Conservation (phyloP, 2,797 vertebrate genomes). For the Moxostoma hubbsi region DNA sequence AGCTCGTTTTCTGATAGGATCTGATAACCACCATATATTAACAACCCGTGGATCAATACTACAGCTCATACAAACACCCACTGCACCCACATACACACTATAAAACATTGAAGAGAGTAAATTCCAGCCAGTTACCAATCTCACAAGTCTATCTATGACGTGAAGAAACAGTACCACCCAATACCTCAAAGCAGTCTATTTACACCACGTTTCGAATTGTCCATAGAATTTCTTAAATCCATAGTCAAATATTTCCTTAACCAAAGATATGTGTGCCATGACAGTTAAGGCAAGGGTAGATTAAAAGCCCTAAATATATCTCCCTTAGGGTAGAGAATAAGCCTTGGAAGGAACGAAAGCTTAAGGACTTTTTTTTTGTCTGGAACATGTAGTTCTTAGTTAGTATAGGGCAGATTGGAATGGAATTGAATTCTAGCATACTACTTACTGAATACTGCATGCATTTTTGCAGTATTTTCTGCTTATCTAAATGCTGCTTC, state of each 20-base stretch:
- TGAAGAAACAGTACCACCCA: slow-evolving; percentile 15
- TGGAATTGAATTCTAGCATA: too few relatives aligned
- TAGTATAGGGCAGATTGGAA: too few relatives aligned
- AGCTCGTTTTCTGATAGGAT: slow-evolving; percentile 53
- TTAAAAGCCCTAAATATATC: too few relatives aligned
- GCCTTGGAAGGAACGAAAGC: too few relatives aligned
- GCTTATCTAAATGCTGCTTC: too few relatives aligned
- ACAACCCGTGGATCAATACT: slow-evolving; percentile 50
- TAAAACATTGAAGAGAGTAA: slow-evolving; percentile 37
- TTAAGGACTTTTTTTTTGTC: too few relatives aligned
- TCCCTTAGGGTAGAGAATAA: too few relatives aligned
- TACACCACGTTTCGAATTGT: background rate
- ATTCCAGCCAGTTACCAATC: slow-evolving; percentile 22
- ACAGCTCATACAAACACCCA: slow-evolving; percentile 45
- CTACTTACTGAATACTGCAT: too few relatives aligned
- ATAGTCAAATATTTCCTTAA: background rate
- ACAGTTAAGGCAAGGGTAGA: background rate
- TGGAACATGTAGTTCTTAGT: too few relatives aligned
- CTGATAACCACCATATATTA: slow-evolving; percentile 59
- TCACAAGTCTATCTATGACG: background rate
- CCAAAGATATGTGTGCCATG: background rate
- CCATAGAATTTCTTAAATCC: background rate
- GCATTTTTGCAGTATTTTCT: too few relatives aligned
- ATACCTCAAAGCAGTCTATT: slow-evolving; percentile 11
- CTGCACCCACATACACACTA: slow-evolving; percentile 3